Evolutionary conservation across 2,797 vertebrate genomes (phyloP).

Genomic region (Mormyrus hasselquistii): DNA sequence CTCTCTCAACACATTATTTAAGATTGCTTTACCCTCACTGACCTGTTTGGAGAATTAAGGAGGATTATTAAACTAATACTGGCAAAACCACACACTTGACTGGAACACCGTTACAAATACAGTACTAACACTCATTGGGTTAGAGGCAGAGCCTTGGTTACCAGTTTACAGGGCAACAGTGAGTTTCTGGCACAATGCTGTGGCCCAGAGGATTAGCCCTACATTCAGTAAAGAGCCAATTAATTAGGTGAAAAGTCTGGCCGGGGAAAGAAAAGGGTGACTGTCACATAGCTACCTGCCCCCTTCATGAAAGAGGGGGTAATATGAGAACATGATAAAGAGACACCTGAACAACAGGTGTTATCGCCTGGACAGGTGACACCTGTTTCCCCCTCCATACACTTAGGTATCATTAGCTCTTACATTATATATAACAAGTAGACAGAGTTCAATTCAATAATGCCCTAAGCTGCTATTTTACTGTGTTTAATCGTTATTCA

Average conservation of each 20-base stretch:
- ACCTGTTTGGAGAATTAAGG: background rate
- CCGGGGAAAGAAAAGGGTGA: constrained; percentile 9
- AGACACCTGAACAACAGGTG: constrained; percentile 58
- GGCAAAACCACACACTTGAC: background rate
- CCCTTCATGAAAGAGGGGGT: background rate
- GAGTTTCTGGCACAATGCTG: background rate
- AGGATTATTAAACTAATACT: background rate
- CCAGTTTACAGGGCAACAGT: background rate
- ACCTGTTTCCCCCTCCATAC: constrained; percentile 18
- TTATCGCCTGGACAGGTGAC: constrained; percentile 31
- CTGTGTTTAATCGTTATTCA: background rate
- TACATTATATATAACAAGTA: background rate
- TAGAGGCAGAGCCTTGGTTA: background rate
- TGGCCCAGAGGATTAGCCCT: constrained; percentile 32
- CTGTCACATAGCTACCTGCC: background rate
- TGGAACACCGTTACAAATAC: background rate
- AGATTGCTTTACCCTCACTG: background rate
- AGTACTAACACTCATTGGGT: background rate
- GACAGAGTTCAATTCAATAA: background rate
- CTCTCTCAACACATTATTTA: background rate
- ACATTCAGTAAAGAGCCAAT: constrained; percentile 41
- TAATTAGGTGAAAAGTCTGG: constrained; percentile 35
- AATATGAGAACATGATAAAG: background rate
- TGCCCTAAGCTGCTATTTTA: background rate
- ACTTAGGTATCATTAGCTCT: background rate